Evolutionary conservation across 2,797 vertebrate genomes (phyloP).

Genomic region (Pseudocheirus occidentalis): DNA sequence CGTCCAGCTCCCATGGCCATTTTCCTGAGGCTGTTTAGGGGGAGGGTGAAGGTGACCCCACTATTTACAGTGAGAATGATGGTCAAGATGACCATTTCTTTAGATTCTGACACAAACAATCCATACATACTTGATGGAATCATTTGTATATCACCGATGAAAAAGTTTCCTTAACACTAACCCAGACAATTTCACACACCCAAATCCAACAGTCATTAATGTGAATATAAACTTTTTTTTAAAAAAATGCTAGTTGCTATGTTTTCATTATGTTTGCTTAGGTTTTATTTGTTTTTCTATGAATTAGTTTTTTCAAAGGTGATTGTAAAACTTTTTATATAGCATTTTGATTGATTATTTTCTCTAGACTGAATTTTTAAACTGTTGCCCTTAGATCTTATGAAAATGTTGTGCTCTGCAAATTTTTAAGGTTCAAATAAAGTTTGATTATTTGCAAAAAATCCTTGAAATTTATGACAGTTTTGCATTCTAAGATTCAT

Average conservation of each 20-base stretch:
- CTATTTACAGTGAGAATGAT: slow-evolving; percentile 35
- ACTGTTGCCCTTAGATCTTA: too few species aligned
- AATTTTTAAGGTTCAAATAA: too few species aligned
- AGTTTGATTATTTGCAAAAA: too few species aligned
- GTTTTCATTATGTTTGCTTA: slow-evolving; percentile 79
- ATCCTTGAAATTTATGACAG: too few species aligned
- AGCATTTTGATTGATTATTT: slow-evolving; percentile 83
- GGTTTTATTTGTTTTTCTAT: slow-evolving; percentile 78
- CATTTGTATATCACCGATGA: slow-evolving; percentile 37
- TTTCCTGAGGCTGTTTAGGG: too few species aligned
- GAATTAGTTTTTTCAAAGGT: slow-evolving; percentile 80
- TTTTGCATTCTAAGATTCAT: too few species aligned
- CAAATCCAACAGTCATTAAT: slow-evolving; percentile 71
- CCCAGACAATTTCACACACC: slow-evolving; percentile 68
- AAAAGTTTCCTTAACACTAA: slow-evolving; percentile 74
- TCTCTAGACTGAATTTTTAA: too few species aligned
- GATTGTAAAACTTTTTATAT: slow-evolving; percentile 81
- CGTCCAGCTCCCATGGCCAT: slow-evolving; percentile 18
- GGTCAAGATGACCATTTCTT: slow-evolving; percentile 9
- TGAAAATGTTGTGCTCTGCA: too few species aligned
- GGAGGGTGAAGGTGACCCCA: slow-evolving; percentile 16
- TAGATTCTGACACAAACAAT: slow-evolving; percentile 4
- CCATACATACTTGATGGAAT: slow-evolving; percentile 27
- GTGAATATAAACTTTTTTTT: slow-evolving; percentile 55
- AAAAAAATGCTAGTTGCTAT: slow-evolving; percentile 66